Evolutionary conservation across 2,797 vertebrate genomes (phyloP), one percentile per base, ranked within the genome.

Genomic region (Sebastolobus altivelis): DNA sequence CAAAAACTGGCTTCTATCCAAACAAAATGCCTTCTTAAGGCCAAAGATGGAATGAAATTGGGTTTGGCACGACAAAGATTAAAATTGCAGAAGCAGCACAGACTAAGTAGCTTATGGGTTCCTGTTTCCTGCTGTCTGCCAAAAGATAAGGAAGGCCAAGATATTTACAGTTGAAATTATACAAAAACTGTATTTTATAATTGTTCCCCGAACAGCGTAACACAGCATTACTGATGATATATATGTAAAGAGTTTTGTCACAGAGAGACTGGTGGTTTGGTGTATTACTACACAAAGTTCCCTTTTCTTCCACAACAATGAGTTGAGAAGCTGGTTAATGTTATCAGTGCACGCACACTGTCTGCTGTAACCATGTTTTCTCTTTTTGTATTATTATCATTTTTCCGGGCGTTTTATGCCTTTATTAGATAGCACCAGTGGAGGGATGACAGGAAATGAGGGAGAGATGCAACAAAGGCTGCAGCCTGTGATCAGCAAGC

Each of bases 31-130:
- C 11, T 11, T 40, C 6, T 62, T 62, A 4, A 40, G 8, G 71
- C 59, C 38, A 31, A 56, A 16, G 25, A 52, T 27, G 9, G 60
- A 38, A 58, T 62, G 27, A 61, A 55, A 46, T 22, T 59, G n/a
- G 18, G n/a, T 68, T 63, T 61, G 55, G 14, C 71, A 16, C 33
- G n/a, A 55, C 20, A 29, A 60, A 76, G 55, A 70, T 14, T 62
- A n/a, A 55, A 66, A 52, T 2, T 75, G 73, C 79, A 81, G 65
- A 40, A 14, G 56, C 56, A 81, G 67, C 31, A 16, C 27, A 60
- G 63, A 59, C 25, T 38, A 11, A 74, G 52, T 6, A 43, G 61
- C 43, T 77, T 16, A 58, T 40, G 6, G 11, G n/a, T 31, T 58
- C 20, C 70, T 55, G 56, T 81, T 76, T 76, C 31, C 75, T 67